Evolutionary conservation across 1,140 invertebrate genomes (phyloP).

Genomic region (Melipona quadrifasciata): DNA sequence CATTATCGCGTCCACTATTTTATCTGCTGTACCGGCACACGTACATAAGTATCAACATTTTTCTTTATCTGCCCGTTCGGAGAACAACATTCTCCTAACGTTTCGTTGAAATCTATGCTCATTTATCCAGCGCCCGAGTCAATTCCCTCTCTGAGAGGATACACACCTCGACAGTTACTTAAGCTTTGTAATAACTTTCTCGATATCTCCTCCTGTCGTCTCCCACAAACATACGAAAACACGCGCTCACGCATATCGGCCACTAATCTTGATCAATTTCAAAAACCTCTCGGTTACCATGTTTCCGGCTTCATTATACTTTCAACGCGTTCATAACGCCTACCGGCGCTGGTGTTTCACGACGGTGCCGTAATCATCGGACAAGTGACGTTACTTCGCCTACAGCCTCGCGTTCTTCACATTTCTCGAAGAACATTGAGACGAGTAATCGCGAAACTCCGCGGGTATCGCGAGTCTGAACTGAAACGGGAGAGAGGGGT

Average conservation of each 20-base stretch:
- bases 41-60: background rate
- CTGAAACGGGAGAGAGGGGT: too few species aligned
- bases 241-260: too few species aligned
- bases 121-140: background rate
- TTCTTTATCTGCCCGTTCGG: background rate
- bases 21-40: background rate
- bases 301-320: slow-evolving; percentile 10
- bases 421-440: background rate
- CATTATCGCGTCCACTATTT: background rate
- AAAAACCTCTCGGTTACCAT: background rate
- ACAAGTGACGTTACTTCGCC: background rate
- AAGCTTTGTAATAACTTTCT: background rate
- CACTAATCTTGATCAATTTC: background rate
- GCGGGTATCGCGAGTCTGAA: background rate
- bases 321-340: slow-evolving; percentile 7
- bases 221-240: background rate
- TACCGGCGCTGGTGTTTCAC: too few species aligned
- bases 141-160: background rate
- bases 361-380: background rate
- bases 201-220: background rate
- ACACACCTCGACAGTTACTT: background rate
- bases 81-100: background rate
- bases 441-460: background rate
- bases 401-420: background rate
- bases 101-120: background rate